Evolutionary conservation across 1,140 invertebrate species (phyloP).

Genomic region (Telenomus remus): DNA sequence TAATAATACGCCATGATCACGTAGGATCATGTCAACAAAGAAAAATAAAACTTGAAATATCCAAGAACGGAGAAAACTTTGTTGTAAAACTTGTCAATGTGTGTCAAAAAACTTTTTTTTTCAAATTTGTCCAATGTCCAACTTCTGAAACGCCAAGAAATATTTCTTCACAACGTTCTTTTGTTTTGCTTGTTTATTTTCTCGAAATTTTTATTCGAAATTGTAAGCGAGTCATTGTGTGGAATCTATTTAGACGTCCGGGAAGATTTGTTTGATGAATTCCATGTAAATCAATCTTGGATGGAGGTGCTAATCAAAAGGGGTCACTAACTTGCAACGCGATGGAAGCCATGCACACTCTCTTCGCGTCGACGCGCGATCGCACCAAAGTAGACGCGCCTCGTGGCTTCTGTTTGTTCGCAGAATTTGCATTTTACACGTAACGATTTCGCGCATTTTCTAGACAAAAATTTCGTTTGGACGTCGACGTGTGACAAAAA

Average conservation of each 20-base stretch:
- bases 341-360: slow-evolving; percentile 55
- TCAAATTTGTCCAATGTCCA: neutral
- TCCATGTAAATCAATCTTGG: slow-evolving; percentile 40
- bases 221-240: neutral
- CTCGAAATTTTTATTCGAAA: too few species aligned
- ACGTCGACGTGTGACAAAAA: slow-evolving; percentile 43
- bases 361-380: slow-evolving; percentile 32
- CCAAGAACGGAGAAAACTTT: too few species aligned
- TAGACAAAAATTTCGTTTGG: slow-evolving; percentile 51
- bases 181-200: too few species aligned
- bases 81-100: neutral
- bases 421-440: slow-evolving; percentile 63
- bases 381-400: slow-evolving; percentile 37
- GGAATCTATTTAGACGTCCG: slow-evolving; percentile 4
- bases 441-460: slow-evolving; percentile 59
- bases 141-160: too few species aligned
- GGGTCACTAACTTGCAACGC: slow-evolving; percentile 30
- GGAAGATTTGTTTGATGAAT: slow-evolving; percentile 27
- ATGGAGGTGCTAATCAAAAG: slow-evolving; percentile 49
- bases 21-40: slow-evolving; percentile 48
- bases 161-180: too few species aligned
- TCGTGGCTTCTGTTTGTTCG: slow-evolving; percentile 60
- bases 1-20: slow-evolving; percentile 47
- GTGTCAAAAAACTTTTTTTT: slow-evolving; percentile 1
- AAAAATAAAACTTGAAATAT: slow-evolving; percentile 7